Conservation (phyloP, 2,888 invertebrate species). For the Byasa hedistus region DNA sequence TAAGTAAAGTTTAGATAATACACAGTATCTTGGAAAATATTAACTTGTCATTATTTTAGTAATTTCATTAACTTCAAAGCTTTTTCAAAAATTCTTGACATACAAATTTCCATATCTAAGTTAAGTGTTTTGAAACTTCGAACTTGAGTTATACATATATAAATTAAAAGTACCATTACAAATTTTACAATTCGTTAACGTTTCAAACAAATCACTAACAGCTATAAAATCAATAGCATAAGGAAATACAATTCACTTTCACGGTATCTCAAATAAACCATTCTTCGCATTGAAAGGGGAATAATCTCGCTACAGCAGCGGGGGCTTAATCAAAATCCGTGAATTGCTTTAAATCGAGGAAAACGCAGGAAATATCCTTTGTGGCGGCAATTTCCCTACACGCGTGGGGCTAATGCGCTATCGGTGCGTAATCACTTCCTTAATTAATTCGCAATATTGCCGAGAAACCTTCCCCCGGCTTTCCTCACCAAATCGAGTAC, state of each 20-base stretch:
- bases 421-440: conserved; percentile 79
- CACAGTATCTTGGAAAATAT: too few relatives aligned
- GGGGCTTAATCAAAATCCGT: conserved; percentile 79
- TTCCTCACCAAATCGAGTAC: conserved; percentile 31
- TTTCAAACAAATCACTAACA: conserved; percentile 34
- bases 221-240: conserved; percentile 70
- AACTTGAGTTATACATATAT: not conserved
- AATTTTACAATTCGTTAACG: conserved; percentile 42
- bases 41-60: too few relatives aligned
- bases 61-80: too few relatives aligned
- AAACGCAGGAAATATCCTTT: conserved; percentile 80
- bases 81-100: too few relatives aligned
- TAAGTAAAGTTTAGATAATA: too few relatives aligned
- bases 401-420: conserved; percentile 76
- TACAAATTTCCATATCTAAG: too few relatives aligned
- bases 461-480: conserved; percentile 33
- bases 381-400: conserved; percentile 76
- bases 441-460: conserved; percentile 77
- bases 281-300: conserved; percentile 79
- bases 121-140: too few relatives aligned
- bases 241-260: conserved; percentile 77
- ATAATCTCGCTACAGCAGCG: conserved; percentile 76
- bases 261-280: conserved; percentile 78
- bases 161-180: not conserved
- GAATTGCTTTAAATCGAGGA: conserved; percentile 80